Percentiles rank a stretch among this genome's conserved stretches.
These are phyloP conservation scores for Eurystomus glaucurus DNA, from an alignment of 2,797 vertebrate genomes.

Conservation along the genomic window DNA sequence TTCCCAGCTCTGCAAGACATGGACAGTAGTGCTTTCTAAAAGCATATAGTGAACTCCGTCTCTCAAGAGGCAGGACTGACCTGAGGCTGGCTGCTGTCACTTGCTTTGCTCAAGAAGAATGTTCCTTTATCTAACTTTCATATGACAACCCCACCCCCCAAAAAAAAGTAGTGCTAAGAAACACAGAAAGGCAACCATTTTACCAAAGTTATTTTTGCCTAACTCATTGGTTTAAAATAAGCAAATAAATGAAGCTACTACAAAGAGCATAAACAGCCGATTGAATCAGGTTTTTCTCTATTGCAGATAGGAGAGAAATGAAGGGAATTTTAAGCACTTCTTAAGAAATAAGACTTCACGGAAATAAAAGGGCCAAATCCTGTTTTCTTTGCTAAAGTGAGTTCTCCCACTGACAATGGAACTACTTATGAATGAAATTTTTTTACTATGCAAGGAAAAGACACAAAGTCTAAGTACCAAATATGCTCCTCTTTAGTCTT, in stretches of 20 bases:
- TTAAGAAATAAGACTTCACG: not conserved
- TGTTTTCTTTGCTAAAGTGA: not conserved
- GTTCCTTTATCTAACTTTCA: not conserved
- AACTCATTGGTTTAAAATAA: not conserved
- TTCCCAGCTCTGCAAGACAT: not conserved
- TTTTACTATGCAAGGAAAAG: not conserved
- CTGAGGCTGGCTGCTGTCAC: not conserved
- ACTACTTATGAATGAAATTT: not conserved
- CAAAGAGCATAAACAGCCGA: not conserved
- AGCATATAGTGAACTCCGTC: not conserved
- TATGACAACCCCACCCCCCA: not conserved
- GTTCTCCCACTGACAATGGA: not conserved
- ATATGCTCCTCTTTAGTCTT: not conserved
- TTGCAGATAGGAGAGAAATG: not conserved
- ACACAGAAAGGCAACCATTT: not conserved
- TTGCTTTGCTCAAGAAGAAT: not conserved
- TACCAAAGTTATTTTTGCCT: not conserved
- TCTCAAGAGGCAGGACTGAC: not conserved
- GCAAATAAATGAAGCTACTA: not conserved
- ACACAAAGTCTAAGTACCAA: not conserved
- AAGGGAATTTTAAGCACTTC: not conserved
- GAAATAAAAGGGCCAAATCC: not conserved
- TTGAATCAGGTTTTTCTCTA: not conserved
- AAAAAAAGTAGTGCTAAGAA: not conserved
- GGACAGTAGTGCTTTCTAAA: not conserved